These are phyloP conservation scores for Acleris laterana DNA, from an alignment of 2,888 invertebrate genomes.

Conservation along the genomic window DNA sequence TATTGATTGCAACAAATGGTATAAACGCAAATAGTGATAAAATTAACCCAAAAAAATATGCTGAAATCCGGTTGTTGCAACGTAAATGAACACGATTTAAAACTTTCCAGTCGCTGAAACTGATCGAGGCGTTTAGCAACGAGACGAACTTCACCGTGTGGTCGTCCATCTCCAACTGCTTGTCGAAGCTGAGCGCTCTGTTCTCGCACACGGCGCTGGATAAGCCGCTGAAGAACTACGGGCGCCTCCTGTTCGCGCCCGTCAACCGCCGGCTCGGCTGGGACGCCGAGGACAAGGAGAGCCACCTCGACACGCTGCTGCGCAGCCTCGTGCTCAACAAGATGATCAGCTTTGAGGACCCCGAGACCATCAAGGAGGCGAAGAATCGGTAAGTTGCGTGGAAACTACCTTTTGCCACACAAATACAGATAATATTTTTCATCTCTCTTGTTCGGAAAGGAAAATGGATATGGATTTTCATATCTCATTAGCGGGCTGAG, in stretches of 20 bases:
- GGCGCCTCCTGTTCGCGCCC: constrained; percentile 88
- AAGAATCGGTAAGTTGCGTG: constrained; percentile 80
- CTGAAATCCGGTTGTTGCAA: too few species aligned
- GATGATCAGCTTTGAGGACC: constrained; percentile 92
- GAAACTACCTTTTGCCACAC: not conserved
- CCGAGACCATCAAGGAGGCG: constrained; percentile 91
- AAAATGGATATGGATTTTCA: too few species aligned
- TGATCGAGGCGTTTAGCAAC: constrained; percentile 93
- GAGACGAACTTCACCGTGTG: constrained; percentile 97
- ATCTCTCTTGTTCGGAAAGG: too few species aligned
- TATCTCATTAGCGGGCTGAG: too few species aligned
- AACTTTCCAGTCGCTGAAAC: constrained; percentile 84
- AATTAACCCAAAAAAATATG: too few species aligned
- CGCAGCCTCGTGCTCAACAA: constrained; percentile 93
- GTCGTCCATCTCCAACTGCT: constrained; percentile 91
- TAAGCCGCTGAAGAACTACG: constrained; percentile 89
- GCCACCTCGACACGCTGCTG: constrained; percentile 93
- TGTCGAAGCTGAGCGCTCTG: constrained; percentile 90
- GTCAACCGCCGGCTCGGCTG: constrained; percentile 92
- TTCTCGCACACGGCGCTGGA: constrained; percentile 92
- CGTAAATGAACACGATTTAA: not conserved
- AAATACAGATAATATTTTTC: too few species aligned
- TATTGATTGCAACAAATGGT: too few species aligned
- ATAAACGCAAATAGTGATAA: too few species aligned
- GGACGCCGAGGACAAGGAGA: constrained; percentile 92